Conservation (phyloP, 2,797 vertebrate species). For the Acanthurus lineatus region DNA sequence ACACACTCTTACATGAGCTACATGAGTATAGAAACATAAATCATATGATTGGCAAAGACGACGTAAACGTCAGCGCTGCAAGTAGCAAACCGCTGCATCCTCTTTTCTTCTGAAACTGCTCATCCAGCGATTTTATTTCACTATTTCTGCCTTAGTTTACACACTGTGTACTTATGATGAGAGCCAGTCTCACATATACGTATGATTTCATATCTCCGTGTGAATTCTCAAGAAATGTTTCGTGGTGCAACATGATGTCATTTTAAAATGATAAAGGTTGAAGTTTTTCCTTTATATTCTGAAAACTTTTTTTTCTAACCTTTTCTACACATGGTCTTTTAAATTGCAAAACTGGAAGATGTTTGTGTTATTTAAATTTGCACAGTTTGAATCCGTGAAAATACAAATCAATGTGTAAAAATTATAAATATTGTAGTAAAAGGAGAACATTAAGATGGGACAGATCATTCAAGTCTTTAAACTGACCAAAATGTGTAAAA, state of each 20-base stretch:
- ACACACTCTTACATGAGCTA: neutral
- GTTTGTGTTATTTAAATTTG: no score
- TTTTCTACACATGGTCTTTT: neutral
- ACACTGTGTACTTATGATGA: neutral
- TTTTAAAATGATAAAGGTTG: no score
- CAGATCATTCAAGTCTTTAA: no score
- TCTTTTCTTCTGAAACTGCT: conserved; percentile 32
- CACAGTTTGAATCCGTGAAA: no score
- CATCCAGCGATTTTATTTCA: neutral
- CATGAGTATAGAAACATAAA: neutral
- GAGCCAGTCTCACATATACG: neutral
- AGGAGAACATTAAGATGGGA: no score
- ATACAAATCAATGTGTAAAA: no score
- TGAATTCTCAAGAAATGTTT: neutral
- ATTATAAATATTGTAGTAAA: no score
- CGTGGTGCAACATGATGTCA: no score
- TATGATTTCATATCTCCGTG: neutral
- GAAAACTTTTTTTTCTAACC: no score
- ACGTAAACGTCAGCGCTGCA: neutral
- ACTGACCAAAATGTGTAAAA: no score
- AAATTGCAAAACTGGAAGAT: neutral
- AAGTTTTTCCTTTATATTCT: no score
- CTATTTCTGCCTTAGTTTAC: neutral
- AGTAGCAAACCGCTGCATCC: conserved; percentile 22
- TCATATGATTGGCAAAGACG: neutral